Conservation (phyloP, 2,113 vertebrate genomes). For the Nothocercus nigrocapillus region DNA sequence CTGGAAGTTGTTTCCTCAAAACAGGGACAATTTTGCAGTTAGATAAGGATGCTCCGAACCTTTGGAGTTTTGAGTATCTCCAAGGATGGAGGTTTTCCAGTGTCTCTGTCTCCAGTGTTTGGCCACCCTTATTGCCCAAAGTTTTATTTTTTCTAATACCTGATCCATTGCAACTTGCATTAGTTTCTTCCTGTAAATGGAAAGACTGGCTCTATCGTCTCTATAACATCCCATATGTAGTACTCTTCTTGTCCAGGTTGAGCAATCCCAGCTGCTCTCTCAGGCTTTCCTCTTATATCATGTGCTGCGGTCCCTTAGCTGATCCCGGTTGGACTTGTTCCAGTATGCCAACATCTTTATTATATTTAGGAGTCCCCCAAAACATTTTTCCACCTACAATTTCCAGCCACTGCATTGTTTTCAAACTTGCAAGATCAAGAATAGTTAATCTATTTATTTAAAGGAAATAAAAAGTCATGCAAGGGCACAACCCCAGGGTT, state of each 20-base stretch:
- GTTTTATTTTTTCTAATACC: background rate
- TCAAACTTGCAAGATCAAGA: constrained; percentile 26
- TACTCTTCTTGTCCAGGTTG: background rate
- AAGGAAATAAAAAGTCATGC: constrained; percentile 39
- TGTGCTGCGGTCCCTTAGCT: background rate
- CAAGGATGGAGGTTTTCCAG: background rate
- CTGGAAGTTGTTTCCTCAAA: background rate
- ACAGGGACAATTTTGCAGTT: background rate
- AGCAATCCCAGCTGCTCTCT: background rate
- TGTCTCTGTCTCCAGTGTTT: background rate
- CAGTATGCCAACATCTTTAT: background rate
- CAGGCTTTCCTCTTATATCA: background rate
- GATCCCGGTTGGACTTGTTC: background rate
- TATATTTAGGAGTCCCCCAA: background rate
- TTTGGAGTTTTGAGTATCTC: background rate
- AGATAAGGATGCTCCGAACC: background rate
- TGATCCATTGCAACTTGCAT: background rate
- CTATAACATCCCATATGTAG: background rate
- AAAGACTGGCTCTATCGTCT: background rate
- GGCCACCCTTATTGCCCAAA: background rate
- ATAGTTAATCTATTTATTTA: constrained; percentile 17
- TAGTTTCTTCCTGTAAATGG: background rate
- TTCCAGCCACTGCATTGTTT: constrained; percentile 29
- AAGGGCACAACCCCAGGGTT: background rate
- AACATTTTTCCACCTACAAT: constrained; percentile 17